A percentile compares a stretch with the other conserved stretches of the same genome.
Evolutionary conservation across 2,113 vertebrate genomes (phyloP).

Genomic region (Pterophyllum scalare): DNA sequence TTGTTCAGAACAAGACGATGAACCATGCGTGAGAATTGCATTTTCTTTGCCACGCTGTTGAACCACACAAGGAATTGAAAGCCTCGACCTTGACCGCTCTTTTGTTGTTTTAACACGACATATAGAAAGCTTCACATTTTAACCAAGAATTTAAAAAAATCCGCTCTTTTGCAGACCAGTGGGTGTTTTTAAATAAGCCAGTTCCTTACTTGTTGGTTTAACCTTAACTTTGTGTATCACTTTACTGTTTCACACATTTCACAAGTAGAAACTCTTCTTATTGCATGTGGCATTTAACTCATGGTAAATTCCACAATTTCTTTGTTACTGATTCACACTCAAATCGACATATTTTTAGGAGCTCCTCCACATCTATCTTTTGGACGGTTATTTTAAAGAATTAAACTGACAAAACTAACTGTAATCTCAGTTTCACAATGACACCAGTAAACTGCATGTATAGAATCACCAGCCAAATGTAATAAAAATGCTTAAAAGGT

Average conservation of each 20-base stretch:
- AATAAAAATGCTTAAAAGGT: not conserved
- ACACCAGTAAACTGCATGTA: not conserved
- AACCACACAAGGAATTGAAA: conserved; percentile 29
- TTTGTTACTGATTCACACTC: not conserved
- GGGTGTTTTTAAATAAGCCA: not conserved
- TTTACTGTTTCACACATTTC: not conserved
- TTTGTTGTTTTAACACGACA: not conserved
- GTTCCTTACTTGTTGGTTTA: not conserved
- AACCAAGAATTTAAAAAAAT: not conserved
- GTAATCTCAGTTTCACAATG: not conserved
- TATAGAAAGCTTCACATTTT: not conserved
- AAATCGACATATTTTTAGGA: not conserved
- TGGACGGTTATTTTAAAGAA: not conserved
- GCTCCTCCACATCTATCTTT: not conserved
- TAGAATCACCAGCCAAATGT: not conserved
- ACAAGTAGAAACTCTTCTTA: not conserved
- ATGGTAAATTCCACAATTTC: not conserved
- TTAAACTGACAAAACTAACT: not conserved
- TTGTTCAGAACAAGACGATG: conserved; percentile 18
- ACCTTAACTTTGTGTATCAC: not conserved
- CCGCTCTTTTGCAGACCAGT: not conserved
- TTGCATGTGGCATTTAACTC: not conserved
- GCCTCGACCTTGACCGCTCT: not conserved
- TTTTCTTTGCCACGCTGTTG: conserved; percentile 5
- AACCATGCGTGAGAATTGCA: not conserved